Evolutionary conservation across 2,888 invertebrate genomes (phyloP), one percentile per base, ranked within the genome.

Genomic region (Microctonus brassicae): DNA sequence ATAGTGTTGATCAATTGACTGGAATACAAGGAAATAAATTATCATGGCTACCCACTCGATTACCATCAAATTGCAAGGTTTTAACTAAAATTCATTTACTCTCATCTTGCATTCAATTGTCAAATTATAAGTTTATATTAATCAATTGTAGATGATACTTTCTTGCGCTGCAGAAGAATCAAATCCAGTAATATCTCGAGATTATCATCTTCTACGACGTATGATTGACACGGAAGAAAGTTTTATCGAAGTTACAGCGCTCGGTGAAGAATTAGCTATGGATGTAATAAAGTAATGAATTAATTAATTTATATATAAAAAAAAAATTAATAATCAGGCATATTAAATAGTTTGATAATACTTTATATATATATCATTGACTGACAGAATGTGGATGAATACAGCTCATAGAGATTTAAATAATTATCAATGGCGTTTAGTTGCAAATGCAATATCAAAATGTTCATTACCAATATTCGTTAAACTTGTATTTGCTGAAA

Each of bases 381-480:
- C 39, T 33, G 26, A 36, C 17, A 95, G 95, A 80, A 92, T 95
- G 90, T 99, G 98, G 99, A 95, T 99, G 93, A 92, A 93, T 76
- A 94, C 94, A 7, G 95, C 95, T 0, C 94, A 94, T 70, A 90
- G 97, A 13, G 97, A 97, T 83, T 89, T 99, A 1, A 94, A 94
- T 55, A 96, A 97, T 83, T 96, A 95, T 84, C 98, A 98, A 83
- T 98, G 97, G 97, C 92, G 95, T 42, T 88, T 98, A 65, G 98
- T 98, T 0, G 95, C 96, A 17, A 97, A 97, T 82, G 97, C 97
- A 0, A 95, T 98, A 39, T 93, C 93, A 13, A 94, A 95, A 82
- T 98, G 98, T 84, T 98, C 98, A 0, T 88, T 98, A 66, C 98
- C 99, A 0, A 96, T 99, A 75, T 99, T 98, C 84, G 97, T 99